Base-by-base conservation (phyloP, 2,113 vertebrate species). In the Camarhynchus parvulus region DNA sequence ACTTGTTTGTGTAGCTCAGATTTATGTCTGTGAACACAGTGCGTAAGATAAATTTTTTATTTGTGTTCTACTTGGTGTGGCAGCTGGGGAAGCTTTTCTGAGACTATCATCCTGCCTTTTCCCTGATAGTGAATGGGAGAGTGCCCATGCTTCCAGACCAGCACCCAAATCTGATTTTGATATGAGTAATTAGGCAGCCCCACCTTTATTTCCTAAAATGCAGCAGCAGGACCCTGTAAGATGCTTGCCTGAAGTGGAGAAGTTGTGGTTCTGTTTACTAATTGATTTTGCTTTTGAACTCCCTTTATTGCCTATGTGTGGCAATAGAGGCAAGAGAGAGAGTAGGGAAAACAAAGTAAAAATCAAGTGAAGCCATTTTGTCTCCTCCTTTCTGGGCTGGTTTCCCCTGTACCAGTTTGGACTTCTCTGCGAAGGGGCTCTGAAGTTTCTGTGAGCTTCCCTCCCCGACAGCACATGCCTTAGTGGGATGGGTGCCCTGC, bases 361-460 rank as follows among this genome's bases (percentile, higher is more conserved):
- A 87, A 55, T 39, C 55, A 58, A 46, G 25, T 47, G 37, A 74
- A 87, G 47, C 50, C 30, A 14, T 82, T 89, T 67, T 80, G 19
- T 73, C 28, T 58, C 16, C 23, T 75, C 9, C 19, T 81, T 89
- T 69, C 42, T 3, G 4, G 33, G 17, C n/a, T 53, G 37, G n/a
- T 52, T 67, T 9, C 19, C 16, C 5, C 8, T 1, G 0, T 66
- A 25, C 23, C 1, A 1, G 15, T 72, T 68, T 2, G 2, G 44
- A 33, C 25, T 19, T 67, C 41, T 20, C 31, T 35, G 17, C 0
- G 0, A 20, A 7, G 0, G 0, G 10, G 15, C 20, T 55, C 0
- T 0, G n/a, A 68, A 35, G 18, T 85, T 73, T 62, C 8, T 41
- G n/a, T 47, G 31, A n/a, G 7, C 49, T 23, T 39, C 13, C 7